Evolutionary conservation across 2,888 invertebrate genomes (phyloP).

Genomic region (Perithous albicinctus): DNA sequence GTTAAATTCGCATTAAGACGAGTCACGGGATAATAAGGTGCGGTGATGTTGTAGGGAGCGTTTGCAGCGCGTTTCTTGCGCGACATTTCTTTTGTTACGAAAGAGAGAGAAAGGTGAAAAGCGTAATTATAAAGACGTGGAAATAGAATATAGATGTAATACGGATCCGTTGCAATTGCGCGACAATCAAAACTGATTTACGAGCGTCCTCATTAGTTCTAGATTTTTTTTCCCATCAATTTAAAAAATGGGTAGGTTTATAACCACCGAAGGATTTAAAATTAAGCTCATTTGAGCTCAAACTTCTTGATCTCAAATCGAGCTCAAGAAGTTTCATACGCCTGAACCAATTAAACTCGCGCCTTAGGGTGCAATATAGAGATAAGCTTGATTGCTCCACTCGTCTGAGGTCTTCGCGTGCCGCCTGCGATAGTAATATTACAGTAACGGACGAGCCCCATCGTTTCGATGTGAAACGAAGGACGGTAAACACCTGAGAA

Average conservation of each 20-base stretch:
- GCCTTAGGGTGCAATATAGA: slow-evolving; percentile 42
- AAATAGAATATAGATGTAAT: slow-evolving; percentile 15
- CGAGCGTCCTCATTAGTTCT: slow-evolving; percentile 13
- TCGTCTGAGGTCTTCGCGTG: slow-evolving; percentile 47
- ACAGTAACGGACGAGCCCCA: slow-evolving; percentile 34
- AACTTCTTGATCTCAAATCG: no score
- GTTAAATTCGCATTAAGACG: slow-evolving; percentile 72
- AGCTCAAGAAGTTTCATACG: slow-evolving; percentile 26
- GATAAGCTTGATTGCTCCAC: slow-evolving; percentile 59
- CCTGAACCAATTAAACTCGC: slow-evolving; percentile 62
- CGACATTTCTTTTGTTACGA: slow-evolving; percentile 24
- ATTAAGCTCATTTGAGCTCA: background rate
- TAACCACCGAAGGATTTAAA: background rate
- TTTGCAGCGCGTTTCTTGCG: slow-evolving; percentile 17
- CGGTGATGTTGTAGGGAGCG: slow-evolving; percentile 60
- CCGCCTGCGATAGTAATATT: slow-evolving; percentile 38
- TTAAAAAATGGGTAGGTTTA: no score
- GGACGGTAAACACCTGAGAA: background rate
- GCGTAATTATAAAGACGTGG: background rate
- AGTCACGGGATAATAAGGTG: slow-evolving; percentile 71
- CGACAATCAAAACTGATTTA: slow-evolving; percentile 27
- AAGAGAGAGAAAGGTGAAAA: slow-evolving; percentile 33
- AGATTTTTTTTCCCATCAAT: no score
- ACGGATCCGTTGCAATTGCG: slow-evolving; percentile 34
- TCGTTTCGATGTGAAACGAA: slow-evolving; percentile 49